Evolutionary conservation across 2,113 vertebrate genomes (phyloP), one percentile per base, ranked within the genome.

Genomic region (Daboia siamensis): DNA sequence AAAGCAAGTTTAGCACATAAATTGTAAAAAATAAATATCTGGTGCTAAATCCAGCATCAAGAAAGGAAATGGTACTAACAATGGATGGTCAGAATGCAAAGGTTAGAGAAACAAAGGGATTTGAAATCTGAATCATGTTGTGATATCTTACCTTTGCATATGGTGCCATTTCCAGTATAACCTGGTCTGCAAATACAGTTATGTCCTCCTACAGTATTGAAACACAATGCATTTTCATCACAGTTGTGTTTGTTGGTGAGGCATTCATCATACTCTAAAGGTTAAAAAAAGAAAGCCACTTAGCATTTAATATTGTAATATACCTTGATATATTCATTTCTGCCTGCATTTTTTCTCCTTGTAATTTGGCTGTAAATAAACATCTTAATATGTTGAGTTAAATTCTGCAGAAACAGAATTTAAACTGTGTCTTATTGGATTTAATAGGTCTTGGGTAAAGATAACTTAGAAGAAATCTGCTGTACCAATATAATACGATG

Each of bases 141-240:
- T 92, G 80, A 92, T 0, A 0, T 44, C 95, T 97, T 97, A 99
- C 99, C 99, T 99, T 98, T 99, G 97, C 99, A 99, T 24, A 97
- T 96, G 1, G 99, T 99, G 20, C 99, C 99, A 1, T 99, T 99
- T 52, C 99, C 99, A 0, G 98, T 98, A 94, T 99, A 99, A 69
- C 99, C 99, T 0, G 99, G 99, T 95, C 99, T 99, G 96, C 99
- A 99, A 88, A 99, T 98, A 91, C 99, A 99, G 97, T 98, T 99
- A 97, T 99, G 99, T 20, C 99, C 99, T 86, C 99, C 99, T 0
- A 99, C 98, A 0, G 98, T 99, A 97, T 99, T 99, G 96, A 99
- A 99, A 95, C 99, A 99, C 64, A 99, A 95, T 0, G 99, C 99
- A 0, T 99, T 99, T 93, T 99, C 98, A 91, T 99, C 98, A 64